A percentile compares a stretch with the other conserved stretches of the same genome.
Conservation (phyloP, 2,888 invertebrate genomes). For the Celastrina argiolus region DNA sequence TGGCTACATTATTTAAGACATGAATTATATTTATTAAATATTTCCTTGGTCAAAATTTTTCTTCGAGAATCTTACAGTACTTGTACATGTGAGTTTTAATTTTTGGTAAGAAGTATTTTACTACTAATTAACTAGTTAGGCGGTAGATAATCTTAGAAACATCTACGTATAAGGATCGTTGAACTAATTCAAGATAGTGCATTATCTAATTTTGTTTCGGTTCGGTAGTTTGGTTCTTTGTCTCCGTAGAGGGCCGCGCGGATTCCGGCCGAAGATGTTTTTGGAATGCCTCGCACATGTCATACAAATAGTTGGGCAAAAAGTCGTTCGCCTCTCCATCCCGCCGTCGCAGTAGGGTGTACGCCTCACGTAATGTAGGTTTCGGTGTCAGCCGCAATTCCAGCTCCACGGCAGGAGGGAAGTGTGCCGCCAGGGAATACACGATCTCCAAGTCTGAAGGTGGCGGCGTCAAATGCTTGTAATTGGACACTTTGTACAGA, state of each 20-base stretch:
- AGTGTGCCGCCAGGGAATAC: conserved; percentile 69
- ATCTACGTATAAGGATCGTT: too few relatives aligned
- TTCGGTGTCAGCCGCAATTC: conserved; percentile 68
- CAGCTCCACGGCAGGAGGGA: conserved; percentile 66
- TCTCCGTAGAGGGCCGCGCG: conserved; percentile 50
- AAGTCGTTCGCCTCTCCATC: conserved; percentile 66
- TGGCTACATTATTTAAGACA: too few relatives aligned
- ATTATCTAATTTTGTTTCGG: conserved; percentile 5
- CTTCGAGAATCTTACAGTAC: too few relatives aligned
- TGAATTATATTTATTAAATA: too few relatives aligned
- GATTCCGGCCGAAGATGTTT: conserved; percentile 62
- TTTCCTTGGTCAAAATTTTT: too few relatives aligned
- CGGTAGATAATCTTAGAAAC: too few relatives aligned
- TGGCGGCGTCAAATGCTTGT: conserved; percentile 63
- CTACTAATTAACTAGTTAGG: too few relatives aligned
- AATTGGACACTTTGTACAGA: conserved; percentile 68
- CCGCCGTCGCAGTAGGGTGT: conserved; percentile 64
- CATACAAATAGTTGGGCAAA: conserved; percentile 69
- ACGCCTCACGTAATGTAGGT: conserved; percentile 68
- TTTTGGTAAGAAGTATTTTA: too few relatives aligned
- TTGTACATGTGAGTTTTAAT: too few relatives aligned
- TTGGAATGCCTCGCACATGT: conserved; percentile 72
- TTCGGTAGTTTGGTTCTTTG: conserved; percentile 42
- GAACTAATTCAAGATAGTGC: not conserved
- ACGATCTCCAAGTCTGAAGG: conserved; percentile 71